phyloP scores from a whole-genome alignment of 2,797 vertebrate genomes.

The Emydoidea blandingii region DNA sequence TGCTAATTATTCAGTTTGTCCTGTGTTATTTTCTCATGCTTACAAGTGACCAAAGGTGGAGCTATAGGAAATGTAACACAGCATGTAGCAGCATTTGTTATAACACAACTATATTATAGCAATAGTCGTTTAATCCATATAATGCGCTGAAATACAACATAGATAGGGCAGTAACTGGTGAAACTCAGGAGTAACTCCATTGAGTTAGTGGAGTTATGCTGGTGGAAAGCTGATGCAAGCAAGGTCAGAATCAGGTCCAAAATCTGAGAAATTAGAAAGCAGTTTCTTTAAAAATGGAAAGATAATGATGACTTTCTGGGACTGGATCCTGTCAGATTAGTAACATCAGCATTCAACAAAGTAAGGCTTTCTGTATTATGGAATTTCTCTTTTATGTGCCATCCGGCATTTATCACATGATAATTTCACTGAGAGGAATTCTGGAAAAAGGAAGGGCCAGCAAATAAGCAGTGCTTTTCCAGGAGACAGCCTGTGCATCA shows the following conservation, averaged over 20 bases:
- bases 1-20: conserved; percentile 44
- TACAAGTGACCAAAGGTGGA: conserved; percentile 47
- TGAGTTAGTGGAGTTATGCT: neutral
- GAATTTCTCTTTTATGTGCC: conserved; percentile 32
- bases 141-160: neutral
- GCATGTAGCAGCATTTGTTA: neutral
- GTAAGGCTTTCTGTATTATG: conserved; percentile 9
- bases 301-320: conserved; percentile 52
- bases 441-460: neutral
- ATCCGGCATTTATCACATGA: neutral
- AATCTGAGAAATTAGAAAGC: conserved; percentile 54
- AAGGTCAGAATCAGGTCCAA: conserved; percentile 27
- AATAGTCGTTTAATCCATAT: conserved; percentile 23
- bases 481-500: conserved; percentile 39
- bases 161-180: conserved; percentile 15
- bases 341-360: conserved; percentile 9
- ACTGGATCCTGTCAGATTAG: conserved; percentile 29
- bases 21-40: conserved; percentile 36
- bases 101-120: conserved; percentile 18
- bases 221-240: neutral
- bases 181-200: conserved; percentile 20
- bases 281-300: conserved; percentile 63
- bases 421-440: conserved; percentile 2
- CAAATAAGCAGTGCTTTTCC: conserved; percentile 19
- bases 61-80: neutral